Conservation (phyloP, 2,113 vertebrate species). For the Puma concolor region DNA sequence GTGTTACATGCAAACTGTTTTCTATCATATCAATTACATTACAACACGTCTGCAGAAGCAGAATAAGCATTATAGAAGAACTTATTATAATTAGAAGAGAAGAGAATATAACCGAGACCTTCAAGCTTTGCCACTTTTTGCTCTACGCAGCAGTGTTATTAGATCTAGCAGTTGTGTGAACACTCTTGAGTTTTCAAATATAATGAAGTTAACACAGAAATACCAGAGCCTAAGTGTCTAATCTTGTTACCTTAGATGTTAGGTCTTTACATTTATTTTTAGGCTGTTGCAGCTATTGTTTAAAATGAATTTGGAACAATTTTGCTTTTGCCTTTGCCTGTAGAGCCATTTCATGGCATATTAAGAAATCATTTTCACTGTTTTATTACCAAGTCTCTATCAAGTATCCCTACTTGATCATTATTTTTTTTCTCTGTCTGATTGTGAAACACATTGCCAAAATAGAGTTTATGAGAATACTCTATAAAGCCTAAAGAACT, state of each 20-base stretch:
- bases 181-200: neutral
- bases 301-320: conserved; percentile 5
- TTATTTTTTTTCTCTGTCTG: neutral
- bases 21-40: neutral
- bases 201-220: neutral
- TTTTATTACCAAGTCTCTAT: conserved; percentile 41
- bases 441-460: neutral
- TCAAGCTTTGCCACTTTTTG: neutral
- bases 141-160: neutral
- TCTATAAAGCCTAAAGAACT: neutral
- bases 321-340: conserved; percentile 10
- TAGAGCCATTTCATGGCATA: neutral
- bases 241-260: neutral
- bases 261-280: neutral
- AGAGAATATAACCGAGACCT: neutral
- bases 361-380: conserved; percentile 25
- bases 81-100: neutral
- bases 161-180: neutral
- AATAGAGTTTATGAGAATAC: neutral
- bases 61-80: neutral
- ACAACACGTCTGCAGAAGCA: neutral
- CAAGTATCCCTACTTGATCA: neutral
- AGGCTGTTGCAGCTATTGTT: neutral
- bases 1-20: neutral
- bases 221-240: neutral